Base-by-base conservation (phyloP, 2,888 invertebrate species). In the Dicyrtomina minuta region DNA sequence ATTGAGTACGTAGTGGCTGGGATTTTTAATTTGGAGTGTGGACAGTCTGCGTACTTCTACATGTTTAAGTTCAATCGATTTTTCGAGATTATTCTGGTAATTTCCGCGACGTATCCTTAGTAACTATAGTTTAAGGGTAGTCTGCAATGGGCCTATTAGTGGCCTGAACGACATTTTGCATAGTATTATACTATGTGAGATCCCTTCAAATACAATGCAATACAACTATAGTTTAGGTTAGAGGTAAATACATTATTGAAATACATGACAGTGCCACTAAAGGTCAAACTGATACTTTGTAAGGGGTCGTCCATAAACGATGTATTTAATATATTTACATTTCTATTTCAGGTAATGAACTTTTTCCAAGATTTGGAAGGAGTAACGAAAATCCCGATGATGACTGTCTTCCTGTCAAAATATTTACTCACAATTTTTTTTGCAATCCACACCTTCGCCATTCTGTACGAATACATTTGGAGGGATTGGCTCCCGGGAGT, bases 51-150 rank as follows among this genome's bases (percentile, higher is more conserved):
- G 4, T 74, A 70, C 43, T 74, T 68, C 39, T 78, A 77, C 55
- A 27, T 74, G 4, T 68, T 75, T 26, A 78, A 78, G 49, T 66
- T 73, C 3, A 77, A 77, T 44, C 22, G 78, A 17, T 46, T 72
- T 2, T 12, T 75, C 26, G 53, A 73, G 46, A 56, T 74, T 12
- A 66, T 70, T 61, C 59, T 74, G 65, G 71, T 73, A 60, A 43
- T 26, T 66, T 20, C n/a, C n/a, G n/a, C n/a, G n/a, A n/a, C n/a
- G n/a, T n/a, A n/a, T n/a, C n/a, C n/a, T n/a, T n/a, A n/a, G n/a
- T n/a, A n/a, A n/a, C n/a, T n/a, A n/a, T n/a, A n/a, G n/a, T n/a
- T n/a, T n/a, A n/a, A n/a, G n/a, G n/a, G n/a, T n/a, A n/a, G n/a
- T n/a, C n/a, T n/a, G n/a, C n/a, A n/a, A n/a, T n/a, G n/a, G n/a